Conservation (phyloP, 2,888 invertebrate species). For the Clostera curtula region DNA sequence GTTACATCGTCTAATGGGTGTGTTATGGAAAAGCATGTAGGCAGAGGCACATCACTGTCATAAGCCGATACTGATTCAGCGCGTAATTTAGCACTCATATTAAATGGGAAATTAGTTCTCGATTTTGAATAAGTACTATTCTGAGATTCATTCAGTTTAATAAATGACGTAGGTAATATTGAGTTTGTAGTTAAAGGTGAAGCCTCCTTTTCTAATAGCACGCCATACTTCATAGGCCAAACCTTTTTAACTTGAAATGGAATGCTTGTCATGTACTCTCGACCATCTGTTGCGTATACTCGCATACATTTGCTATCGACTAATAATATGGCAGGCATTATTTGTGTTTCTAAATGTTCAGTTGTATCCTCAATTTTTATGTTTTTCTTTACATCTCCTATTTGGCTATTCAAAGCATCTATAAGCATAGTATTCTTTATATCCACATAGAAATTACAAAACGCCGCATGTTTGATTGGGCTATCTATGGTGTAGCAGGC, state of each 20-base stretch:
- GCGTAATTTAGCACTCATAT: constrained; percentile 54
- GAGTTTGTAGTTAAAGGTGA: constrained; percentile 47
- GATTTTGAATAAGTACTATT: constrained; percentile 52
- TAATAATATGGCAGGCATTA: constrained; percentile 80
- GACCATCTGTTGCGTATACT: constrained; percentile 85
- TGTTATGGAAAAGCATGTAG: constrained; percentile 88
- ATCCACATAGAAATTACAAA: constrained; percentile 76
- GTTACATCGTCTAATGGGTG: constrained; percentile 95
- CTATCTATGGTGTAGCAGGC: constrained; percentile 87
- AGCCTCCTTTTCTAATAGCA: constrained; percentile 85
- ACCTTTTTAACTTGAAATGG: constrained; percentile 87
- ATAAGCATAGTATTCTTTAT: constrained; percentile 73
- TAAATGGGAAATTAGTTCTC: constrained; percentile 36
- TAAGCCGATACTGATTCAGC: constrained; percentile 51
- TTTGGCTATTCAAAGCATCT: constrained; percentile 65
- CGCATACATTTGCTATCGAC: constrained; percentile 84
- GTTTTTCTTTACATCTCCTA: constrained; percentile 62
- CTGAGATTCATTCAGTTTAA: constrained; percentile 53
- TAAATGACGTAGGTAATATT: constrained; percentile 42
- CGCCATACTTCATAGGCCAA: constrained; percentile 90
- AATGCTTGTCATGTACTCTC: constrained; percentile 87
- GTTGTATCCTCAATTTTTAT: constrained; percentile 66
- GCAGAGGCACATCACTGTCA: constrained; percentile 75
- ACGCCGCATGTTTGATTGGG: constrained; percentile 87
- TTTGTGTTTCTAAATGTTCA: constrained; percentile 66